A percentile compares a stretch with the other conserved stretches of the same genome.
These are phyloP conservation scores for Muschampia plurimacula DNA, from an alignment of 2,888 invertebrate genomes.

Conservation along the genomic window DNA sequence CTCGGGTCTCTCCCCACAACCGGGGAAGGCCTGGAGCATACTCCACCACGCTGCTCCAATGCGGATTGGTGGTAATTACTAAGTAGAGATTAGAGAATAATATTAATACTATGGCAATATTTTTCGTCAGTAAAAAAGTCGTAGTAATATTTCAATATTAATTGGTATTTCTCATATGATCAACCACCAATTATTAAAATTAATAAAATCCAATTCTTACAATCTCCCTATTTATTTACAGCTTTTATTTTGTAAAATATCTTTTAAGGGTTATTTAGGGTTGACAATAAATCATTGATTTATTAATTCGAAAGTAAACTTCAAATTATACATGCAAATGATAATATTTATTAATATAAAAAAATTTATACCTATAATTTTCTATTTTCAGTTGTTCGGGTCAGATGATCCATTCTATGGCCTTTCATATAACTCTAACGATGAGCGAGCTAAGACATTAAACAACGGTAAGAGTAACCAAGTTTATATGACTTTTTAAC, in stretches of 20 bases:
- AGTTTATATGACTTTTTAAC: slow-evolving; percentile 15
- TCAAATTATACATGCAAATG: background rate
- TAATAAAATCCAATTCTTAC: background rate
- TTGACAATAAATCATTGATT: background rate
- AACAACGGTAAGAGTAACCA: slow-evolving; percentile 68
- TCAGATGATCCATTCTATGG: slow-evolving; percentile 84
- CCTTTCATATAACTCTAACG: slow-evolving; percentile 69
- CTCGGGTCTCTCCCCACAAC: too few species aligned
- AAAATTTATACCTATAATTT: slow-evolving; percentile 4
- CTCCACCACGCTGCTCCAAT: too few species aligned
- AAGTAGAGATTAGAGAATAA: too few species aligned
- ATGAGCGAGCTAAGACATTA: slow-evolving; percentile 67
- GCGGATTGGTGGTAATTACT: too few species aligned
- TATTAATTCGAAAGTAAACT: background rate
- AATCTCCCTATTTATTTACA: background rate
- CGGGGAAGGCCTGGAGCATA: too few species aligned
- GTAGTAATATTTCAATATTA: background rate
- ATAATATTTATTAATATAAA: too few species aligned
- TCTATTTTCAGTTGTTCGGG: slow-evolving; percentile 75
- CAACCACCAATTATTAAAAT: background rate
- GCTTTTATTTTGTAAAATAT: slow-evolving; percentile 12
- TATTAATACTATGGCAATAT: background rate
- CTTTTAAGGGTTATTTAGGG: slow-evolving; percentile 22
- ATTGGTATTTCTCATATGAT: background rate
- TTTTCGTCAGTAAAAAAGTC: background rate